Percentiles rank a stretch among this genome's conserved stretches.
These are phyloP conservation scores for Gila orcuttii DNA, from an alignment of 2,113 vertebrate species.

Conservation along the genomic window DNA sequence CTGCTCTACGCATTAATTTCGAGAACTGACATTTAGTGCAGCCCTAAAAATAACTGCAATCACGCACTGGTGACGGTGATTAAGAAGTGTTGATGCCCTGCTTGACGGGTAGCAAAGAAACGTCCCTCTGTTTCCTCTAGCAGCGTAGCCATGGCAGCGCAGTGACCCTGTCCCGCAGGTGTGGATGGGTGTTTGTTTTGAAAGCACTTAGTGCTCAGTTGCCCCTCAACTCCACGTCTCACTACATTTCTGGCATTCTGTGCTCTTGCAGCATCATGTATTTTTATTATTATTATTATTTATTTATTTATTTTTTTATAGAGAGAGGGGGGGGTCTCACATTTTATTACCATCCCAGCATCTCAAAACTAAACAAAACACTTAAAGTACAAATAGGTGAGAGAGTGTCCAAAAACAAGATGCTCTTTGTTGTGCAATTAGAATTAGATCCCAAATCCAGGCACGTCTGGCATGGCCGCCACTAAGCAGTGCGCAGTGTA, in stretches of 20 bases:
- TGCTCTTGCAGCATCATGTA: slow-evolving; percentile 70
- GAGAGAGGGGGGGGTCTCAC: slow-evolving; percentile 31
- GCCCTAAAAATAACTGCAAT: slow-evolving; percentile 44
- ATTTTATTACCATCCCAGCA: slow-evolving; percentile 69
- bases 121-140: slow-evolving; percentile 27
- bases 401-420: slow-evolving; percentile 60
- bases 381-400: slow-evolving; percentile 58
- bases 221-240: slow-evolving; percentile 48
- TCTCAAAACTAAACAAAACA: slow-evolving; percentile 37
- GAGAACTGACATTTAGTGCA: slow-evolving; percentile 50
- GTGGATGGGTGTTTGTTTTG: slow-evolving; percentile 66
- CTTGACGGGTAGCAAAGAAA: slow-evolving; percentile 48
- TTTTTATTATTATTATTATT: slow-evolving; percentile 58
- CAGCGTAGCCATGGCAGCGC: slow-evolving; percentile 6
- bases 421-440: slow-evolving; percentile 64
- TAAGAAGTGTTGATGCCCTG: slow-evolving; percentile 52
- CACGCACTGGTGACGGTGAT: slow-evolving; percentile 42
- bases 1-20: slow-evolving; percentile 44
- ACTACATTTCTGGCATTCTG: slow-evolving; percentile 66
- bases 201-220: slow-evolving; percentile 54
- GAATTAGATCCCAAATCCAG: slow-evolving; percentile 61
- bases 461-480: slow-evolving; percentile 66
- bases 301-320: slow-evolving; percentile 60
- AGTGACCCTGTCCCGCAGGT: slow-evolving; percentile 52
- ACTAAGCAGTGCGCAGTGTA: slow-evolving; percentile 43